Base-by-base conservation (phyloP, 2,888 invertebrate genomes). In the Catocala sponsa region DNA sequence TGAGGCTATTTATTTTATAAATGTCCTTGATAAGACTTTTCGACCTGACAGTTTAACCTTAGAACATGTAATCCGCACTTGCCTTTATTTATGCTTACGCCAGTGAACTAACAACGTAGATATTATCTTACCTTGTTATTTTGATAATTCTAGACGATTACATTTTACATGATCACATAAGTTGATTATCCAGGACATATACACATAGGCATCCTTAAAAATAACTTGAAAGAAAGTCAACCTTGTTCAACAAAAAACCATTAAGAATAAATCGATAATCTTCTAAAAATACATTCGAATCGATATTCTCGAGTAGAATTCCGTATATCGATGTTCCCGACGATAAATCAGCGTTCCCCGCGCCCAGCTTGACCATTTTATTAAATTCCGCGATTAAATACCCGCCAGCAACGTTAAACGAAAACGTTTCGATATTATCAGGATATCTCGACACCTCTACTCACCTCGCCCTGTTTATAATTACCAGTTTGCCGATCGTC, bases 351-450 rank as follows among this genome's bases (percentile, higher is more conserved):
- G 75, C 76, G 79, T 72, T 63, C 75, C 77, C 74, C 73, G 73
- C 73, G 72, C 65, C 78, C 71, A 65, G 71, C 72, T 82, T 82
- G 84, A 85, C 82, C 84, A 81, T 88, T 90, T 90, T 90, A 92
- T 90, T 90, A 88, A 91, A 91, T 91, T 90, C 87, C 80, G 50
- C 85, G 88, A 88, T 89, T 87, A 90, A 90, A 90, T 84, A 85
- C 81, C 84, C 82, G 83, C 78, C 83, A 86, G 85, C 84, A 81
- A 84, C 80, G 83, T 84, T 84, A 85, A 86, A 84, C 81, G 83
- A 85, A 85, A 87, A 84, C 84, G 84, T 77, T 85, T 80, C 83
- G 91, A 92, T 91, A 85, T 80, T 88, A 92, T 92, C 92, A 85
- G 83, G 86, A 86, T 86, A 85, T 87, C 88, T 88, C 89, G 88